Percentiles rank a stretch among this genome's conserved stretches.
phyloP scores from a whole-genome alignment of 2,888 invertebrate species.

The Malthinus flaveolus region DNA sequence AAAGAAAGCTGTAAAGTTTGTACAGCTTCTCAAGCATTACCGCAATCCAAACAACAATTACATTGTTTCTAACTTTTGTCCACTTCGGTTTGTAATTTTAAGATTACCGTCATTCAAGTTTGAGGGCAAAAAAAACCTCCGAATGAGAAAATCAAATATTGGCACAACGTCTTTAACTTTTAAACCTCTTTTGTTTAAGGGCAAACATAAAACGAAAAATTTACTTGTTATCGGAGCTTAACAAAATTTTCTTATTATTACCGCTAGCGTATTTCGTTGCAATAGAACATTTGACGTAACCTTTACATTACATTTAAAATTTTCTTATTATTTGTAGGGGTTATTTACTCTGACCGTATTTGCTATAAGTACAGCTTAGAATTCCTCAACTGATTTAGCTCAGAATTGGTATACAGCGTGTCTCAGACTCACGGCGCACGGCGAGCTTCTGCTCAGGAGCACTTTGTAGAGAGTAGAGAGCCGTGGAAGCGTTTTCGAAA shows the following conservation, averaged over 20 bases:
- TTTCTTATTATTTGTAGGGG: too few species aligned
- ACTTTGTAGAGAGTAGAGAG: too few species aligned
- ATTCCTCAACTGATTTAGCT: too few species aligned
- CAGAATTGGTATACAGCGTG: too few species aligned
- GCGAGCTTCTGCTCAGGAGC: too few species aligned
- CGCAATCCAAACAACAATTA: slow-evolving; percentile 26
- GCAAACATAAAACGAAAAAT: slow-evolving; percentile 24
- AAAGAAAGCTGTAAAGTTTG: slow-evolving; percentile 9
- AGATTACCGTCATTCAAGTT: slow-evolving; percentile 26
- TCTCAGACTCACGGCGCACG: too few species aligned
- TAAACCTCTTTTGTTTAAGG: slow-evolving; percentile 30
- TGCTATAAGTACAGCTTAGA: too few species aligned
- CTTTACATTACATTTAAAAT: too few species aligned
- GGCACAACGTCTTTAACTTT: slow-evolving; percentile 28
- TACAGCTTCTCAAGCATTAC: slow-evolving; percentile 10
- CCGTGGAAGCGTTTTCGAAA: too few species aligned
- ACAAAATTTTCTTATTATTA: not conserved
- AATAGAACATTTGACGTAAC: not conserved
- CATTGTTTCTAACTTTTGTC: slow-evolving; percentile 23
- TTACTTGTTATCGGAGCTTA: slow-evolving; percentile 11
- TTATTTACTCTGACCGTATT: too few species aligned
- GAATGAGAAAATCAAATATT: slow-evolving; percentile 29
- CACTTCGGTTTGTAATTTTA: slow-evolving; percentile 26
- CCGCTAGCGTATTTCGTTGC: too few species aligned
- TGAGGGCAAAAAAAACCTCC: slow-evolving; percentile 11